Conservation (phyloP, 2,113 vertebrate genomes). For the Stictonetta naevosa region DNA sequence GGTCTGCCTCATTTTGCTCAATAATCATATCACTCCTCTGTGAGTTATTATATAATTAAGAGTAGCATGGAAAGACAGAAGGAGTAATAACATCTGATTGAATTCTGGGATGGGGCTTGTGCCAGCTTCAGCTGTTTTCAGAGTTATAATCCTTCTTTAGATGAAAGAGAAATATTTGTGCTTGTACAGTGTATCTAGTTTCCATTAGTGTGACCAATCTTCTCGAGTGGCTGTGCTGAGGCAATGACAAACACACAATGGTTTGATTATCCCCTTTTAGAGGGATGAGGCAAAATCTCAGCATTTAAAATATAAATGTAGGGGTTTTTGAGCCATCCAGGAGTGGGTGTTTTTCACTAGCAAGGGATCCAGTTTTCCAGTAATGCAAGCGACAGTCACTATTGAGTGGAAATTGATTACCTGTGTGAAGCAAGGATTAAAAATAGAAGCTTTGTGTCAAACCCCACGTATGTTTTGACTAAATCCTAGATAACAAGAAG, state of each 20-base stretch:
- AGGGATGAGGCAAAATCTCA: neutral
- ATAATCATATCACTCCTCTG: neutral
- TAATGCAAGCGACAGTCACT: conserved; percentile 8
- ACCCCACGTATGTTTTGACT: conserved; percentile 45
- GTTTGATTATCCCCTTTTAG: neutral
- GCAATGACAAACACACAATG: neutral
- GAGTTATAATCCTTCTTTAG: neutral
- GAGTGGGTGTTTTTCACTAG: neutral
- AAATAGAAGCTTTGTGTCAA: conserved; percentile 43
- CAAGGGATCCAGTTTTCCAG: neutral
- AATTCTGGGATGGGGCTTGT: neutral
- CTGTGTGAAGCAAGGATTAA: conserved; percentile 28
- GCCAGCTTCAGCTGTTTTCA: neutral
- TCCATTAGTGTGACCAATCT: neutral
- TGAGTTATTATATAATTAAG: neutral
- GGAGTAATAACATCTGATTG: neutral
- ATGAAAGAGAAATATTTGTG: neutral
- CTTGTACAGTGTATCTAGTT: accelerated
- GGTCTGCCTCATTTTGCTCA: neutral
- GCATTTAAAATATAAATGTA: neutral
- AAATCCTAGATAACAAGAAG: conserved; percentile 55
- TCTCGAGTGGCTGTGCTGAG: accelerated
- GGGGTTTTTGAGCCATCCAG: neutral
- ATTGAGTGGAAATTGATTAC: conserved; percentile 46
- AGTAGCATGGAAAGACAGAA: neutral